These are phyloP conservation scores for Centropristis striata DNA, from an alignment of 2,113 vertebrate species.

Conservation along the genomic window DNA sequence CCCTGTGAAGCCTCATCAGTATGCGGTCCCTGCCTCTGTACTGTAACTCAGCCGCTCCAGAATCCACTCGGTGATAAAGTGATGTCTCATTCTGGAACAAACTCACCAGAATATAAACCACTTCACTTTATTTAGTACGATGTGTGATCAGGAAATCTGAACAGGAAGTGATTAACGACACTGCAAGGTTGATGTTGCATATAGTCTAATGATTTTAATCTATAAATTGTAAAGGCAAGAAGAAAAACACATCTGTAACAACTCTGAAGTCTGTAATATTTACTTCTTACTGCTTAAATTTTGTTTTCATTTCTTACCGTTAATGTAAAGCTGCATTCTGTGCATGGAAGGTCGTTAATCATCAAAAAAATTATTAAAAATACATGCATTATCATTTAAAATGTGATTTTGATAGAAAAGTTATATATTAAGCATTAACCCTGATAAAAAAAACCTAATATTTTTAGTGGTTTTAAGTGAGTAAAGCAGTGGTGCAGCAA, in stretches of 20 bases:
- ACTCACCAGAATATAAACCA: background rate
- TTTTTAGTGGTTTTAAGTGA: too few relatives aligned
- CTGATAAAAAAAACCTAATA: too few relatives aligned
- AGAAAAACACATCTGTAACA: background rate
- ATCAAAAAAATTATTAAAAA: too few relatives aligned
- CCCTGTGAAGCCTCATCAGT: conserved; percentile 38
- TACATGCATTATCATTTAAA: too few relatives aligned
- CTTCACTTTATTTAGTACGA: background rate
- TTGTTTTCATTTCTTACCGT: background rate
- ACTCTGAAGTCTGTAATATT: background rate
- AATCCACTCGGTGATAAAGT: background rate
- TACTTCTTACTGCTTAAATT: background rate
- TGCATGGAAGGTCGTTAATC: too few relatives aligned
- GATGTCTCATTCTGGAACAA: conserved; percentile 13
- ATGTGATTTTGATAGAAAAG: too few relatives aligned
- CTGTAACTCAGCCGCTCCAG: conserved; percentile 24
- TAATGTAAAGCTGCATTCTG: background rate
- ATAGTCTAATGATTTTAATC: background rate
- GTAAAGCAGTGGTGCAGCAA: too few relatives aligned
- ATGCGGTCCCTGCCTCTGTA: conserved; percentile 1
- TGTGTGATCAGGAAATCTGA: background rate
- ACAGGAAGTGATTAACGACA: background rate
- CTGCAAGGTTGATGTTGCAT: background rate
- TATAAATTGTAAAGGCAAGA: background rate
- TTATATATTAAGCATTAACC: too few relatives aligned